These are phyloP conservation scores for Diplazon laetatorius DNA, from an alignment of 2,888 invertebrate species.

Conservation along the genomic window DNA sequence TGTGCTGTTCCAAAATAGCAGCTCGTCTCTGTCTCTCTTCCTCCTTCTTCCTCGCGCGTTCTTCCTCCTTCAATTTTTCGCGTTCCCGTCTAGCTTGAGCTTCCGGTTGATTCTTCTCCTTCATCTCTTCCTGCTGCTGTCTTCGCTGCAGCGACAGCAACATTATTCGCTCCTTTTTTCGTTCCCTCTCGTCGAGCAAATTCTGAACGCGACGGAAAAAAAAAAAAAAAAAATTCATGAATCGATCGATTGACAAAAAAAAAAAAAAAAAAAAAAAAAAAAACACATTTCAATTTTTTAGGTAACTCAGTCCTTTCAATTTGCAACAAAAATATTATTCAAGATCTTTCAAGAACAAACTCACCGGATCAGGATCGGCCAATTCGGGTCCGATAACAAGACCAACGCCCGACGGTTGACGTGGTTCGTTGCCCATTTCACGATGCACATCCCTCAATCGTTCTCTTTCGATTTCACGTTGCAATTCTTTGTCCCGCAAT, in stretches of 20 bases:
- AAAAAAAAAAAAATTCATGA: background rate
- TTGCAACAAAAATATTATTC: background rate
- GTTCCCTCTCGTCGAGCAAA: constrained; percentile 94
- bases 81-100: constrained; percentile 89
- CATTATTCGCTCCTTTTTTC: constrained; percentile 95
- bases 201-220: constrained; percentile 84
- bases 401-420: constrained; percentile 81
- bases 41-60: constrained; percentile 88
- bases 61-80: constrained; percentile 90
- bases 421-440: constrained; percentile 71
- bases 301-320: constrained; percentile 37
- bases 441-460: constrained; percentile 77
- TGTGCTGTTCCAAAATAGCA: constrained; percentile 95
- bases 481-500: constrained; percentile 77
- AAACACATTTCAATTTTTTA: too few relatives aligned
- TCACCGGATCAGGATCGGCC: constrained; percentile 87
- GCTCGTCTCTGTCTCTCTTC: constrained; percentile 95
- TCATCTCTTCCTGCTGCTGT: constrained; percentile 94
- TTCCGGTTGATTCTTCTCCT: constrained; percentile 92
- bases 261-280: too few relatives aligned
- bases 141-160: constrained; percentile 94
- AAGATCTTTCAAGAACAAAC: too few relatives aligned
- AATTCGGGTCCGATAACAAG: constrained; percentile 88
- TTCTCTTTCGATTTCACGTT: constrained; percentile 81
- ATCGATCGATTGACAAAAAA: too few relatives aligned